Conservation (phyloP, 2,797 vertebrate species). For the Acridotheres tristis region DNA sequence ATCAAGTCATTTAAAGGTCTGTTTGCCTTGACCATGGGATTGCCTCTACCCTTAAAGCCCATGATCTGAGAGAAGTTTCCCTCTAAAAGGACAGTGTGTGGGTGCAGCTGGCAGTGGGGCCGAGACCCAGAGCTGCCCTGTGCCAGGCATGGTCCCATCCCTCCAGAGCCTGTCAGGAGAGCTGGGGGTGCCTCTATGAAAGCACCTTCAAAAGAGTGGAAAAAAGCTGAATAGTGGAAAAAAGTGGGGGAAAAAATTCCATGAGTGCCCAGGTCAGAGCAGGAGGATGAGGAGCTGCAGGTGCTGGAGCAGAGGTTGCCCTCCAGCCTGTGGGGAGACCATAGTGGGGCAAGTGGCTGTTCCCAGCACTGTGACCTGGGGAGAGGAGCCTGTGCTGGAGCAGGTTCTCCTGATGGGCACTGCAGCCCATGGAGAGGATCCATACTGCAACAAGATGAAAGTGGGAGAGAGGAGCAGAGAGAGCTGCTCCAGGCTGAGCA, state of each 20-base stretch:
- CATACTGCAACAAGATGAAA: not conserved
- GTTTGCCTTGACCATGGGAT: not conserved
- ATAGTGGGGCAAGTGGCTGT: not conserved
- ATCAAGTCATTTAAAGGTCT: not conserved
- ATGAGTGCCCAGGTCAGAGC: not conserved
- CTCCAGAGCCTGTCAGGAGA: not conserved
- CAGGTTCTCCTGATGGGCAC: not conserved
- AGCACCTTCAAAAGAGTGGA: rapidly evolving
- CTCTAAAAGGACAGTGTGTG: not conserved
- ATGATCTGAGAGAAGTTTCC: not conserved
- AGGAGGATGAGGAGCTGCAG: not conserved
- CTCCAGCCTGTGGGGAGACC: not conserved
- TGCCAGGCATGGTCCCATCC: rapidly evolving
- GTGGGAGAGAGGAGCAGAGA: not conserved
- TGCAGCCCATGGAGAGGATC: not conserved
- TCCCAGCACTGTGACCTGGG: not conserved
- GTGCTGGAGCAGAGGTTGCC: not conserved
- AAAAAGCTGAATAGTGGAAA: not conserved
- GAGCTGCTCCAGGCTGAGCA: not conserved
- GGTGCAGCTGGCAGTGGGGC: not conserved
- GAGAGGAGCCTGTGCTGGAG: not conserved
- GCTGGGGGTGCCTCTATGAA: not conserved
- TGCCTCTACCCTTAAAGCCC: not conserved
- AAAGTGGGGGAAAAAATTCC: not conserved
- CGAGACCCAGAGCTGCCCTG: rapidly evolving